Conservation (phyloP, 2,797 vertebrate species). For the Gymnopithys bicolor region DNA sequence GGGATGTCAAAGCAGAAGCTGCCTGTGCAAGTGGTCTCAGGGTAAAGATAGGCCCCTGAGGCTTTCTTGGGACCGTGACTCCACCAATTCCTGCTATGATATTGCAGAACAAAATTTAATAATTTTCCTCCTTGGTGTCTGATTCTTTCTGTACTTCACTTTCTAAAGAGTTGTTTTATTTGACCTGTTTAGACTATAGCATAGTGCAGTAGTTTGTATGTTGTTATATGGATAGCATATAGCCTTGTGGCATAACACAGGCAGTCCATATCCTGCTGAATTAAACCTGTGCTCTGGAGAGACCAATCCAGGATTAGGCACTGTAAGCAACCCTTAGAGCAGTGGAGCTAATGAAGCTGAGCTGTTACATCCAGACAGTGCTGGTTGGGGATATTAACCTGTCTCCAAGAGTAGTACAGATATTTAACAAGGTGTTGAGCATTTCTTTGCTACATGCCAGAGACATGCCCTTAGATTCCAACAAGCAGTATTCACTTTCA, state of each 20-base stretch:
- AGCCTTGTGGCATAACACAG: neutral
- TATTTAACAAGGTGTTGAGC: neutral
- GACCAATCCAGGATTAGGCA: neutral
- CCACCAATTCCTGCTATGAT: neutral
- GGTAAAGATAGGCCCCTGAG: neutral
- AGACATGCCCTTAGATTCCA: neutral
- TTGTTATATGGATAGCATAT: neutral
- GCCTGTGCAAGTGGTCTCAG: neutral
- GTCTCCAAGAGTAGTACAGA: neutral
- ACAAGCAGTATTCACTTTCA: neutral
- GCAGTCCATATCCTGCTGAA: neutral
- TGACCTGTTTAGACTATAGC: neutral
- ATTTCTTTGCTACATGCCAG: neutral
- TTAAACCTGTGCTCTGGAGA: neutral
- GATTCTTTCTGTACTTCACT: neutral
- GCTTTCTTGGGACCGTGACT: neutral
- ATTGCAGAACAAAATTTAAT: neutral
- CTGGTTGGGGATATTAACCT: neutral
- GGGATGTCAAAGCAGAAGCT: neutral
- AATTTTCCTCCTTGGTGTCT: neutral
- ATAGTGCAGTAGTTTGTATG: neutral
- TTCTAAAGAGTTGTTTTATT: neutral
- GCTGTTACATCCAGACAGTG: neutral
- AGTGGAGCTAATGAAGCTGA: neutral
- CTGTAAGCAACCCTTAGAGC: neutral